phyloP scores from a whole-genome alignment of 2,113 vertebrate genomes.

The Sturnus vulgaris region DNA sequence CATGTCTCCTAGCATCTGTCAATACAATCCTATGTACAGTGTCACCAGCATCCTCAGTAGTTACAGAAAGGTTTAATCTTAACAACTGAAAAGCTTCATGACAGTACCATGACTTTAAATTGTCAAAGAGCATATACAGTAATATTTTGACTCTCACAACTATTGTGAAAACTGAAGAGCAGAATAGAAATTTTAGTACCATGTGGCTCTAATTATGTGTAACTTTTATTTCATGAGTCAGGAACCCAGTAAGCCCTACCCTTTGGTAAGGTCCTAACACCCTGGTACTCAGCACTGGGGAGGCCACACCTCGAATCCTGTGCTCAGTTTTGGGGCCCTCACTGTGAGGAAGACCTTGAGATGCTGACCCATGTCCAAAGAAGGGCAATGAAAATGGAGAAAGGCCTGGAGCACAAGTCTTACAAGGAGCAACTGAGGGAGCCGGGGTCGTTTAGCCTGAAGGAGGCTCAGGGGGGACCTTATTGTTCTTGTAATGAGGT shows the following conservation, averaged over 20 bases:
- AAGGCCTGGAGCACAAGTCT: not conserved
- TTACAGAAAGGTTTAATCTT: not conserved
- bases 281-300: accelerated
- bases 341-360: accelerated
- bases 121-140: not conserved
- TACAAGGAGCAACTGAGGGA: not conserved
- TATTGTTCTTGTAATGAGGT: accelerated
- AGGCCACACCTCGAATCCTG: accelerated
- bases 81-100: not conserved
- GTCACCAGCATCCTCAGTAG: not conserved
- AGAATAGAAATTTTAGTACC: not conserved
- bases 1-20: not conserved
- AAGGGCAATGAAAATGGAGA: not conserved
- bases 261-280: not conserved
- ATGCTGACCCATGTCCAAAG: accelerated
- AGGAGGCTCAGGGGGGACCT: not conserved
- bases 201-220: not conserved
- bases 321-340: not conserved
- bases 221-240: not conserved
- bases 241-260: not conserved
- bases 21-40: not conserved
- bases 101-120: not conserved
- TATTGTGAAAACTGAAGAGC: not conserved
- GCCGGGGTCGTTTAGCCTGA: not conserved
- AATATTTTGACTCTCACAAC: not conserved